These are phyloP conservation scores for Noctua janthe DNA, from an alignment of 2,888 invertebrate genomes.

Conservation along the genomic window DNA sequence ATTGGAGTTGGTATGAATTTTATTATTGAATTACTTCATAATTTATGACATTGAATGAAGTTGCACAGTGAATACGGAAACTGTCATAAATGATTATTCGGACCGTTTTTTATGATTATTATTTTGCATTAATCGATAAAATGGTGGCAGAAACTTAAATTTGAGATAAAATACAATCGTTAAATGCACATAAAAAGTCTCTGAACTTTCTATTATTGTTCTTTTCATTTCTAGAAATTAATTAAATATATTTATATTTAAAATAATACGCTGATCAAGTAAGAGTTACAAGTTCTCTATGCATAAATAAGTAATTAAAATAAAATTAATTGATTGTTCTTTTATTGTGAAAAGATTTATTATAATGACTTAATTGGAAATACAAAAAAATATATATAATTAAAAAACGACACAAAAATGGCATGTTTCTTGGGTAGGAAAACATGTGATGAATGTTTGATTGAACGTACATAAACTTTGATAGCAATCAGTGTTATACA, in stretches of 20 bases:
- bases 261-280: neutral
- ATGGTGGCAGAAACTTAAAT: neutral
- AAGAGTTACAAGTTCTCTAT: slow-evolving; percentile 3
- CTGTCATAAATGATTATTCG: neutral
- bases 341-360: neutral
- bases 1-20: slow-evolving; percentile 20
- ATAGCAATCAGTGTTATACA: slow-evolving; percentile 44
- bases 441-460: slow-evolving; percentile 26
- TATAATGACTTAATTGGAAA: neutral
- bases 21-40: slow-evolving; percentile 19
- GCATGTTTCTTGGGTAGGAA: neutral
- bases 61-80: neutral
- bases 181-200: slow-evolving; percentile 6
- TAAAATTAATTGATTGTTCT: neutral
- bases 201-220: slow-evolving; percentile 23
- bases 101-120: slow-evolving; percentile 7
- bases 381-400: neutral
- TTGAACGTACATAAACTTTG: slow-evolving; percentile 23
- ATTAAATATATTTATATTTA: neutral
- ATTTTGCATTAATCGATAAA: neutral
- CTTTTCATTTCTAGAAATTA: neutral
- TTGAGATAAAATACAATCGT: neutral
- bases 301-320: neutral
- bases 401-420: neutral
- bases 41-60: slow-evolving; percentile 22